Conservation (phyloP, 2,797 vertebrate genomes). For the Spondyliosoma cantharus region DNA sequence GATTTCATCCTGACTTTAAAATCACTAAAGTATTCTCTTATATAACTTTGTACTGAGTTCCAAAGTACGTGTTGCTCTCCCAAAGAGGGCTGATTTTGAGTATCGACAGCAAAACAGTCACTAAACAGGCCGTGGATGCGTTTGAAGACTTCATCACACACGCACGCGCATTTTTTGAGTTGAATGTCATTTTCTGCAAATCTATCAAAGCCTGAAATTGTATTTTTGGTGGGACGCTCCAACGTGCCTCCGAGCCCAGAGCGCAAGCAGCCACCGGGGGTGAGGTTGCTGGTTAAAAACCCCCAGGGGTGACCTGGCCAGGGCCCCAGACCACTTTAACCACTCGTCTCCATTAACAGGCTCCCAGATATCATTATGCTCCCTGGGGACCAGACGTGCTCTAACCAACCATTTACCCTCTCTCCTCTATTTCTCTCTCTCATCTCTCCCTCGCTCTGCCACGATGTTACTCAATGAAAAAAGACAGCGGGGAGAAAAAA, state of each 20-base stretch:
- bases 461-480: slow-evolving; percentile 86
- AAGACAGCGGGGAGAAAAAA: slow-evolving; percentile 83
- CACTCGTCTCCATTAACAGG: slow-evolving; percentile 82
- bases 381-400: slow-evolving; percentile 72
- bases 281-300: slow-evolving; percentile 75
- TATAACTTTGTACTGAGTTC: too few relatives aligned
- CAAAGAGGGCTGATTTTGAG: too few relatives aligned
- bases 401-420: slow-evolving; percentile 81
- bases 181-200: slow-evolving; percentile 49
- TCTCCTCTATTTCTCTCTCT: slow-evolving; percentile 64
- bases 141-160: slow-evolving; percentile 10
- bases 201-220: slow-evolving; percentile 59
- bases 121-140: neutral
- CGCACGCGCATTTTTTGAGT: slow-evolving; percentile 12
- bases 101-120: neutral
- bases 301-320: slow-evolving; percentile 76
- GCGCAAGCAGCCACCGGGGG: slow-evolving; percentile 52
- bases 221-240: slow-evolving; percentile 56
- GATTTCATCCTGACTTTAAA: too few relatives aligned
- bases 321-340: slow-evolving; percentile 80
- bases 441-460: slow-evolving; percentile 67
- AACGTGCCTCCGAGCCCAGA: slow-evolving; percentile 54
- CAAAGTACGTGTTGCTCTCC: too few relatives aligned
- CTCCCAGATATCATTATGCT: slow-evolving; percentile 80
- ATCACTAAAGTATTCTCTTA: too few relatives aligned